Conservation (phyloP, 2,113 vertebrate genomes). For the Laticauda laticaudata region DNA sequence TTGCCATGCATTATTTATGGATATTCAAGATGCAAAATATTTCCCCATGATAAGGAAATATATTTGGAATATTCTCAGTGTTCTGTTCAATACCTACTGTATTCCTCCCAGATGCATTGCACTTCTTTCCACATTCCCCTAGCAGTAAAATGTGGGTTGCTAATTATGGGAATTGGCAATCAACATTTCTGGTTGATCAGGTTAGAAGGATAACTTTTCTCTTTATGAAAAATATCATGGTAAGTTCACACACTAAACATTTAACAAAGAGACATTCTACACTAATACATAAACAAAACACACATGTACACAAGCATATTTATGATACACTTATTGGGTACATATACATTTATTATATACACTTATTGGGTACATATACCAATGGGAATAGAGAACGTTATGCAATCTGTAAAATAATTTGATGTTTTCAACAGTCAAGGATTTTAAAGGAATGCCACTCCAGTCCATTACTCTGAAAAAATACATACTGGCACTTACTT, state of each 20-base stretch:
- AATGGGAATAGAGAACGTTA: not conserved
- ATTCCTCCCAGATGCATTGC: not conserved
- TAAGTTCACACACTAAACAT: not conserved
- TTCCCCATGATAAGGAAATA: not conserved
- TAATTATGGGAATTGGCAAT: not conserved
- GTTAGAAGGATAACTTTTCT: not conserved
- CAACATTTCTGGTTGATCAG: not conserved
- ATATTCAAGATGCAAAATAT: not conserved
- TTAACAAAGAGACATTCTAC: not conserved
- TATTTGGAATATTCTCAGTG: not conserved
- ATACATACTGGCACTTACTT: too few relatives aligned
- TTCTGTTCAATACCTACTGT: not conserved
- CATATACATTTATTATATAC: not conserved
- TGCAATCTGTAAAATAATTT: not conserved
- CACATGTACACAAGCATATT: not conserved
- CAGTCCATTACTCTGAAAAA: not conserved
- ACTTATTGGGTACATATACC: not conserved
- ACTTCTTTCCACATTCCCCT: not conserved
- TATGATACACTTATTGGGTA: not conserved
- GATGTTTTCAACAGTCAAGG: not conserved
- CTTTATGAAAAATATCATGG: not conserved
- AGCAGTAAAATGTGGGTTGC: not conserved
- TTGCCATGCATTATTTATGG: not conserved
- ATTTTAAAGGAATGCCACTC: not conserved
- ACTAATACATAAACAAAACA: not conserved